These are phyloP conservation scores for Gadus macrocephalus DNA, from an alignment of 2,113 vertebrate species.

Conservation along the genomic window DNA sequence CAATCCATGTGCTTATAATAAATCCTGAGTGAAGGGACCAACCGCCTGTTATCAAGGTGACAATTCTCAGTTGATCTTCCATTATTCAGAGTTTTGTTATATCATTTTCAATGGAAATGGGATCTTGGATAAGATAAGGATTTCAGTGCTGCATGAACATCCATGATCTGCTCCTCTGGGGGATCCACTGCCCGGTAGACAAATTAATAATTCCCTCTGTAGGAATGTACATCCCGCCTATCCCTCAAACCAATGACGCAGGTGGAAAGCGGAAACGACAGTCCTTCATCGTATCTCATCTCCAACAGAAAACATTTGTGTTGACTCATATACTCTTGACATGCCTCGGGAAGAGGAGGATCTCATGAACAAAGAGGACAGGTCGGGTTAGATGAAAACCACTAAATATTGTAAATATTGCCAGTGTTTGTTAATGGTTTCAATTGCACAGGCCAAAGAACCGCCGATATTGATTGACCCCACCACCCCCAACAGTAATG, in stretches of 20 bases:
- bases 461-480: slow-evolving; percentile 38
- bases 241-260: slow-evolving; percentile 8
- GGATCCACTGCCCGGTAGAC: not conserved
- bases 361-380: not conserved
- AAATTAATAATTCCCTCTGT: slow-evolving; percentile 12
- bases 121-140: no score
- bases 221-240: slow-evolving; percentile 11
- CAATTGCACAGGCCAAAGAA: slow-evolving; percentile 21
- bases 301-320: slow-evolving; percentile 24
- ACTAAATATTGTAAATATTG: slow-evolving; percentile 38
- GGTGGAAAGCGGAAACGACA: slow-evolving; percentile 11
- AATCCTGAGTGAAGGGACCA: no score
- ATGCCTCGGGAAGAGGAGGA: not conserved
- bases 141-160: not conserved
- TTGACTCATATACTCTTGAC: slow-evolving; percentile 18
- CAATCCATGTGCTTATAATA: no score
- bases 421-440: slow-evolving; percentile 12
- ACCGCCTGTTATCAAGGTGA: no score
- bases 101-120: no score
- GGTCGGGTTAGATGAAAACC: slow-evolving; percentile 26
- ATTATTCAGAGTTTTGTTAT: no score
- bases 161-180: slow-evolving; percentile 4
- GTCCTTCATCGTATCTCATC: not conserved
- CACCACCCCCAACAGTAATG: no score
- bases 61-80: no score